A percentile compares a stretch with the other conserved stretches of the same genome.
phyloP scores from a whole-genome alignment of 2,888 invertebrate genomes.

The Euphydryas editha region DNA sequence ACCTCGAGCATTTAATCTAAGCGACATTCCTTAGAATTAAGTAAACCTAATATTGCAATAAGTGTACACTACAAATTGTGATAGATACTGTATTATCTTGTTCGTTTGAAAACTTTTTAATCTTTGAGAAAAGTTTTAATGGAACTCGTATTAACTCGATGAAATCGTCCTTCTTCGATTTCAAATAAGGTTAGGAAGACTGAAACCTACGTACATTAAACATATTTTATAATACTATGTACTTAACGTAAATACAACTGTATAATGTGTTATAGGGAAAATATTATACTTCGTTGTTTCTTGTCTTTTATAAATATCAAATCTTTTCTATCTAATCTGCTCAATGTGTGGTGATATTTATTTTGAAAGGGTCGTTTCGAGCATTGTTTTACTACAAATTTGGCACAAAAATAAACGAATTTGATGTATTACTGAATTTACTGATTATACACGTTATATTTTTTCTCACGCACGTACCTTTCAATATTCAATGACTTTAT shows the following conservation, averaged over 20 bases:
- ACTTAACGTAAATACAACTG: constrained; percentile 53
- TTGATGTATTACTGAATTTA: background rate
- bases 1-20: constrained; percentile 44
- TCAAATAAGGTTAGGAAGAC: constrained; percentile 66
- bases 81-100: constrained; percentile 51
- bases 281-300: constrained; percentile 15
- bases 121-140: constrained; percentile 35
- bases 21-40: constrained; percentile 61
- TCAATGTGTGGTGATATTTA: background rate
- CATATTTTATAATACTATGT: constrained; percentile 61
- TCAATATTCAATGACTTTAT: background rate
- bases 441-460: background rate
- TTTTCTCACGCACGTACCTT: background rate
- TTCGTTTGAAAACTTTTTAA: constrained; percentile 35
- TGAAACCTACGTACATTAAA: constrained; percentile 62
- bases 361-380: background rate
- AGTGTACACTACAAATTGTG: constrained; percentile 62
- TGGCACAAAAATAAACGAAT: background rate
- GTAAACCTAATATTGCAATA: constrained; percentile 56
- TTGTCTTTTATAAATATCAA: background rate
- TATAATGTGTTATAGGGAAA: constrained; percentile 15
- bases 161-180: constrained; percentile 45
- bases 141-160: constrained; percentile 41
- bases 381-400: background rate
- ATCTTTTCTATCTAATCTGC: background rate